Percentiles rank a stretch among this genome's conserved stretches.
phyloP scores from a whole-genome alignment of 1,140 invertebrate genomes.

The Drosophila pandora region DNA sequence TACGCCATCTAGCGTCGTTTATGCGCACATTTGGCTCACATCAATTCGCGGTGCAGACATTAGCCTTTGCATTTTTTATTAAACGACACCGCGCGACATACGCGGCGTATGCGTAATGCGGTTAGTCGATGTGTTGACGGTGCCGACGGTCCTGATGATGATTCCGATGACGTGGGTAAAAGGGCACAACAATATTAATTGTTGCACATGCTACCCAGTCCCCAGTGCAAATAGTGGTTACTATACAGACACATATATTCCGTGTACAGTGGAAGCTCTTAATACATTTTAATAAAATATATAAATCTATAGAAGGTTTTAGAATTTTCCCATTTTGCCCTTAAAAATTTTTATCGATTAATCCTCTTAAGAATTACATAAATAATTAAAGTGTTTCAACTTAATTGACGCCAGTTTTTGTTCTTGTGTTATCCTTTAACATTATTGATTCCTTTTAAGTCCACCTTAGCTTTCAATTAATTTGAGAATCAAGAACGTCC shows the following conservation, averaged over 20 bases:
- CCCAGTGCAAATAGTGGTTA: neutral
- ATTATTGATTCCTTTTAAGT: neutral
- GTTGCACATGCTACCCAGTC: conserved; percentile 39
- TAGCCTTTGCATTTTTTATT: conserved; percentile 77
- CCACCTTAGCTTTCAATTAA: neutral
- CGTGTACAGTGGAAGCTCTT: conserved; percentile 6
- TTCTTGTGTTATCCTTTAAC: neutral
- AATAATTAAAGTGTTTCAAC: too few species aligned
- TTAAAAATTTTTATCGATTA: too few species aligned
- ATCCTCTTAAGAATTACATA: too few species aligned
- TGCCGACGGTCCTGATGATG: conserved; percentile 33
- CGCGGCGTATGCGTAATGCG: conserved; percentile 67
- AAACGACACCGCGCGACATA: conserved; percentile 54
- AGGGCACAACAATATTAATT: conserved; percentile 58
- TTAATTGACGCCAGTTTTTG: too few species aligned
- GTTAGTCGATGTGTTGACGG: conserved; percentile 35
- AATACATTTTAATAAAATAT: neutral
- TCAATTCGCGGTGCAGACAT: conserved; percentile 78
- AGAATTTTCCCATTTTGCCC: too few species aligned
- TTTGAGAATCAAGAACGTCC: neutral
- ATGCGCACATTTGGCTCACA: conserved; percentile 74
- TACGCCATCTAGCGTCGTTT: conserved; percentile 76
- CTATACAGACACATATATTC: neutral
- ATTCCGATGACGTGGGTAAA: conserved; percentile 18
- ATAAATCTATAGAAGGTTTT: too few species aligned